Percentiles rank a stretch among this genome's conserved stretches.
Conservation (phyloP, 2,888 invertebrate genomes). For the Macrostomum cliftonense region DNA sequence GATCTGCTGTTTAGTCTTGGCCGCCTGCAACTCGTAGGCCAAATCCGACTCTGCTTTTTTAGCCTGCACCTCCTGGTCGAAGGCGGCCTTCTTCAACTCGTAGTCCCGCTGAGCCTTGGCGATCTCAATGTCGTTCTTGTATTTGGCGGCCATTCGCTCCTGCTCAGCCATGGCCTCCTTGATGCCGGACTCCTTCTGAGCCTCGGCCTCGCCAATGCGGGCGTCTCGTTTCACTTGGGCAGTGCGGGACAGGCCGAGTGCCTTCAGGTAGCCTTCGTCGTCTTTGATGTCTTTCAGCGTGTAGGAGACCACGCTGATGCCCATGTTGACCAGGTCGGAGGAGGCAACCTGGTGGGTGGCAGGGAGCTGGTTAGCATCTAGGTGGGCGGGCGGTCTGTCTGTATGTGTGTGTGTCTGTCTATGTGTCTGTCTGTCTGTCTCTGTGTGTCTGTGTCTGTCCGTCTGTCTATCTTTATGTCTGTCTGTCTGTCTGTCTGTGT, state of each 20-base stretch:
- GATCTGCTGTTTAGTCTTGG: conserved; percentile 64
- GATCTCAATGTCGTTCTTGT: conserved; percentile 84
- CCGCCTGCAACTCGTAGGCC: conserved; percentile 33
- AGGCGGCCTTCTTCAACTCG: conserved; percentile 84
- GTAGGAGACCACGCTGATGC: conserved; percentile 33
- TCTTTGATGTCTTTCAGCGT: conserved; percentile 38
- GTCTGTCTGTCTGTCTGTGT: no score
- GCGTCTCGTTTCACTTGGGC: conserved; percentile 52
- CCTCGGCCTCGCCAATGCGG: conserved; percentile 87
- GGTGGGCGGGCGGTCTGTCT: no score
- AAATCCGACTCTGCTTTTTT: conserved; percentile 46
- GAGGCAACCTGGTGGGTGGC: conserved; percentile 27
- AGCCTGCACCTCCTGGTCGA: conserved; percentile 87
- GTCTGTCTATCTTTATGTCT: no score
- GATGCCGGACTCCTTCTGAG: conserved; percentile 64
- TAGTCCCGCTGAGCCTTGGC: conserved; percentile 89
- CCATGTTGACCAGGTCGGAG: conserved; percentile 38
- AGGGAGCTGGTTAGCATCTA: no score
- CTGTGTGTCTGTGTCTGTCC: no score
- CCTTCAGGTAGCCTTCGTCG: conserved; percentile 57
- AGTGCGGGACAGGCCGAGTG: conserved; percentile 47
- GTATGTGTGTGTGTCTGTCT: no score
- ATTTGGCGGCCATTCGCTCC: conserved; percentile 77
- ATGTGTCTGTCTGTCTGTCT: no score
- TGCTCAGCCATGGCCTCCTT: conserved; percentile 86